A percentile compares a stretch with the other conserved stretches of the same genome.
Evolutionary conservation across 2,797 vertebrate genomes (phyloP).

Genomic region (Brotula barbata): DNA sequence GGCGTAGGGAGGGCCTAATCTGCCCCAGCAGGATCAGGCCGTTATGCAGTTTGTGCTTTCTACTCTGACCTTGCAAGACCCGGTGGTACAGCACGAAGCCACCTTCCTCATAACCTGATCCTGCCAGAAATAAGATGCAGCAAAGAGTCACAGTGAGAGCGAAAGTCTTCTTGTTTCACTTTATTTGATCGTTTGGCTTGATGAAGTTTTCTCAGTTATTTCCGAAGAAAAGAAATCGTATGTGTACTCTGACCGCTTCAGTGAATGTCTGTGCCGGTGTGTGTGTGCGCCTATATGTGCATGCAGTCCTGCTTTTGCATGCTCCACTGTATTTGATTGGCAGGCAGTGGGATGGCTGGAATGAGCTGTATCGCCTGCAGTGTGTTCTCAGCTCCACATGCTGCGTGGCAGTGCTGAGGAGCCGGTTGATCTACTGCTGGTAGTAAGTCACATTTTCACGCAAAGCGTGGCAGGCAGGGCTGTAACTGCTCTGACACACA

Average conservation of each 20-base stretch:
- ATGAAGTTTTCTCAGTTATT: neutral
- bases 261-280: conserved; percentile 26
- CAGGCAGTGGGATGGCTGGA: conserved; percentile 60
- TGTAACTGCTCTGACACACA: conserved; percentile 9
- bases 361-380: conserved; percentile 53
- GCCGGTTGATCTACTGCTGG: conserved; percentile 35
- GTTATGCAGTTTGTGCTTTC: conserved; percentile 66
- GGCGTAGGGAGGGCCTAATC: conserved; percentile 56
- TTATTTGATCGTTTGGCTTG: conserved; percentile 20
- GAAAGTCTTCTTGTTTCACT: conserved; percentile 17
- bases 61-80: conserved; percentile 60
- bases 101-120: conserved; percentile 36
- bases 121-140: conserved; percentile 22
- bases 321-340: conserved; percentile 50
- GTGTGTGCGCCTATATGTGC: neutral
- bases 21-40: conserved; percentile 56
- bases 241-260: no score
- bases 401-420: conserved; percentile 44
- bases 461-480: conserved; percentile 13
- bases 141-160: conserved; percentile 4
- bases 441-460: conserved; percentile 34
- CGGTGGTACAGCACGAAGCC: conserved; percentile 40
- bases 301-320: conserved; percentile 34
- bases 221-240: neutral
- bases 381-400: conserved; percentile 54